Evolutionary conservation across 2,888 invertebrate genomes (phyloP), one percentile per base, ranked within the genome.

Genomic region (Scaptomyza parva): DNA sequence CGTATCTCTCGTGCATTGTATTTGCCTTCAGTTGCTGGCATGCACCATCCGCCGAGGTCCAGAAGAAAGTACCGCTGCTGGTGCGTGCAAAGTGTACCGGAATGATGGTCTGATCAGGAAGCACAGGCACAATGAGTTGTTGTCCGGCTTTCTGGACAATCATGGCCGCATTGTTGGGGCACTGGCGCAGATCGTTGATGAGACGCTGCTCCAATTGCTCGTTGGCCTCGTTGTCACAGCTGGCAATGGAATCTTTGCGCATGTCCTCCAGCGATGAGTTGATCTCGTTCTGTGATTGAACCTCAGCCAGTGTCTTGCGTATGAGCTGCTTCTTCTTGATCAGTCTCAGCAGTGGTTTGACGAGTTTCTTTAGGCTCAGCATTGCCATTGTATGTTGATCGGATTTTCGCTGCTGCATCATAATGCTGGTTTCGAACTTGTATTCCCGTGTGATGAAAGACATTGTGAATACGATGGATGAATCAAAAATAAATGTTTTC

Each of bases 21-120:
- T 55, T 48, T 30, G 57, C 57, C 22, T 50, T 50, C 35, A 88
- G 83, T 11, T 88, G 72, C 28, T 66, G 76, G 8, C 78, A 76
- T 12, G 64, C 65, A 40, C 76, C 72, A 28, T 89, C 90, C 63
- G 80, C 78, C 11, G 95, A 94, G 48, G 95, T 96, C 96, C 96
- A 96, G 93, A 96, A 96, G 93, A 96, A 96, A 70, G 96, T 96
- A 72, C 96, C 96, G 72, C 95, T 95, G 84, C 94, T 94, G 45
- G 96, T 96, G 89, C 95, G 93, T 18, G 95, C 96, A 91, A 96
- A 96, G 92, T 96, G 95, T 9, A 96, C 96, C 3, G 96, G 96
- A 33, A 92, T 90, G 62, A 84, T 91, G 52, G 77, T 86, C 76
- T 91, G 90, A 30, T 89, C 79, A 8, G 76, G 85, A 20, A 88